Evolutionary conservation across 2,113 vertebrate species (phyloP), one percentile per base, ranked within the genome.

Genomic region (Hucho hucho): DNA sequence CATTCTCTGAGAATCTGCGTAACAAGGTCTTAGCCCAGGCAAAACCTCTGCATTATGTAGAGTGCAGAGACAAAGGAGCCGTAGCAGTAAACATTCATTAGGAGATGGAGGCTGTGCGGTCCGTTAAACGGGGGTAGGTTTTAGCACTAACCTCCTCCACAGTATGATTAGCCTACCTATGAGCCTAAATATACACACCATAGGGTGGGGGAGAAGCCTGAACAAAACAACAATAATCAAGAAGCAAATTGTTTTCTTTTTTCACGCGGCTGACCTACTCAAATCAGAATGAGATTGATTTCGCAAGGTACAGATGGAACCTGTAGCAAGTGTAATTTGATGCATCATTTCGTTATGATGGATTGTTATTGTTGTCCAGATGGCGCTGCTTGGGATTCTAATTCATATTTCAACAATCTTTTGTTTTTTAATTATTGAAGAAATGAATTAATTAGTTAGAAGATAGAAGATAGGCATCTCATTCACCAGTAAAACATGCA

Each of bases 351-450:
- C 83, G 82, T 80, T 82, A 86, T 83, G 83, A 89, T 90, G 64
- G 86, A 87, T 89, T 81, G 88, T 91, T 91, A 90, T 92, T 88
- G 90, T 85, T 73, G 87, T 79, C 90, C 92, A 92, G 92, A 93
- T 94, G 92, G 91, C 79, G 86, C 87, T 32, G 81, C 89, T 83
- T 80, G 83, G 81, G 87, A 88, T 88, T 87, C 77, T 89, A 89
- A 93, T 92, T 92, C 88, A 93, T 90, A 87, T 90, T 91, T 89
- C 75, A 86, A 69, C 73, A 78, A 88, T 37, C 56, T 65, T 14
- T 64, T 11, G 7, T 79, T 70, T 66, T 72, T 77, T 73, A 66
- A 26, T 65, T 67, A 66, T 76, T 83, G 75, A 86, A 78, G 73
- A 69, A 25, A 56, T 66, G 79, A 90, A 75, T 81, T 78, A 88